Conservation (phyloP, 1,140 invertebrate species). For the Drosophila serrata region DNA sequence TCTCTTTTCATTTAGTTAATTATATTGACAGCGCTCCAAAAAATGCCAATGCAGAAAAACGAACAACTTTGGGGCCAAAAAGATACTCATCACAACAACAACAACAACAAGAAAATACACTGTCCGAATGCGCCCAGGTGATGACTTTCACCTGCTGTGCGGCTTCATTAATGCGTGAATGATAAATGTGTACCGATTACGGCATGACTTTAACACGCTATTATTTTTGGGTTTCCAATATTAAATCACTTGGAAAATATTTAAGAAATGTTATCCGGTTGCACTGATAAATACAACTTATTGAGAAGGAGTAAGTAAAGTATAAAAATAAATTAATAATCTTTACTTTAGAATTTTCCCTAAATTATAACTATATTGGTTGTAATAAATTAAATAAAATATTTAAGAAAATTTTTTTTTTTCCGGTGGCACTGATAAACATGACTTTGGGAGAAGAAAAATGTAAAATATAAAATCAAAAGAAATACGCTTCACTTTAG, state of each 20-base stretch:
- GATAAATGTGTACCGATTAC: conserved; percentile 23
- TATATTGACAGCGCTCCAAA: conserved; percentile 70
- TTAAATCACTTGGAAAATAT: conserved; percentile 15
- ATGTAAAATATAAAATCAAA: no score
- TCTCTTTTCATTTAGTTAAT: conserved; percentile 81
- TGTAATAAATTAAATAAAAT: no score
- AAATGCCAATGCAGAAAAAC: conserved; percentile 55
- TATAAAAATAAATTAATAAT: no score
- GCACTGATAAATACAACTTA: neutral
- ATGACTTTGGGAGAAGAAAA: no score
- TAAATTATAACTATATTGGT: no score
- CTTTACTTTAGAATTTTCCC: no score
- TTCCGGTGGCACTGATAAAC: no score
- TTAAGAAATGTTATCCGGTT: conserved; percentile 10
- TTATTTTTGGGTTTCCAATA: conserved; percentile 2
- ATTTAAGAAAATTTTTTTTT: no score
- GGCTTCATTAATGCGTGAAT: conserved; percentile 33
- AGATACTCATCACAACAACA: conserved; percentile 28
- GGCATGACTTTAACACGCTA: conserved; percentile 3
- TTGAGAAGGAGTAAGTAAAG: neutral
- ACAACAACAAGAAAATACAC: conserved; percentile 21
- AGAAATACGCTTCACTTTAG: no score
- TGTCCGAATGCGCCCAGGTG: conserved; percentile 25
- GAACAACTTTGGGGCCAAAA: conserved; percentile 26
- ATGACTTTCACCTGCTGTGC: conserved; percentile 51